A percentile compares a stretch with the other conserved stretches of the same genome.
phyloP scores from a whole-genome alignment of 1,140 invertebrate genomes.

The Teleogryllus occipitalis region DNA sequence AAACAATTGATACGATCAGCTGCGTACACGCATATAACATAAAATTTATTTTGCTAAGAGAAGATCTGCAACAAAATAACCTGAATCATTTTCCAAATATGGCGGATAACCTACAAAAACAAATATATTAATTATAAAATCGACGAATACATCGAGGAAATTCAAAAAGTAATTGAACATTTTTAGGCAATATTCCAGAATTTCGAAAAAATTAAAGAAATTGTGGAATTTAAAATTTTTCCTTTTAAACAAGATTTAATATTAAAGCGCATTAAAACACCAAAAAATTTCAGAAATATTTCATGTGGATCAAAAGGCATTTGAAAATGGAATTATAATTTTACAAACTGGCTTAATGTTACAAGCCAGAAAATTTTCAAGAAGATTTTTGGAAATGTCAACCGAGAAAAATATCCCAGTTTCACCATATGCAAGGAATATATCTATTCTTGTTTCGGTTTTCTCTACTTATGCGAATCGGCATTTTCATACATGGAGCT shows the following conservation, averaged over 20 bases:
- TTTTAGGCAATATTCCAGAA: conserved; percentile 21
- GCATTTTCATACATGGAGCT: conserved; percentile 21
- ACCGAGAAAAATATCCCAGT: conserved; percentile 31
- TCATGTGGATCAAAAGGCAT: conserved; percentile 21
- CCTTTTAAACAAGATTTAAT: conserved; percentile 25
- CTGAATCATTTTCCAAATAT: conserved; percentile 28
- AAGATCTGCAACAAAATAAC: conserved; percentile 28
- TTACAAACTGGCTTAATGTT: conserved; percentile 23
- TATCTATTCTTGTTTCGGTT: conserved; percentile 19
- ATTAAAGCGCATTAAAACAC: conserved; percentile 22
- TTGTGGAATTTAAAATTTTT: conserved; percentile 23
- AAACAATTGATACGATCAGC: conserved; percentile 22
- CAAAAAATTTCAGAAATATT: conserved; percentile 25
- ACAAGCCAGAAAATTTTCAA: conserved; percentile 25
- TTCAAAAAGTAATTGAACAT: conserved; percentile 23
- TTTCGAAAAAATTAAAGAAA: conserved; percentile 23
- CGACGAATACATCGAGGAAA: conserved; percentile 23
- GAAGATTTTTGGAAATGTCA: conserved; percentile 25
- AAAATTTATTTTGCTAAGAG: conserved; percentile 25
- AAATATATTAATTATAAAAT: conserved; percentile 25
- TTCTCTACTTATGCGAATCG: conserved; percentile 20
- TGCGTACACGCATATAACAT: conserved; percentile 23
- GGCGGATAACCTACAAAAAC: conserved; percentile 25
- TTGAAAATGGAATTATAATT: conserved; percentile 26
- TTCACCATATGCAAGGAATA: conserved; percentile 30